Evolutionary conservation across 2,113 vertebrate species (phyloP), one percentile per base, ranked within the genome.

Genomic region (Nestor notabilis): DNA sequence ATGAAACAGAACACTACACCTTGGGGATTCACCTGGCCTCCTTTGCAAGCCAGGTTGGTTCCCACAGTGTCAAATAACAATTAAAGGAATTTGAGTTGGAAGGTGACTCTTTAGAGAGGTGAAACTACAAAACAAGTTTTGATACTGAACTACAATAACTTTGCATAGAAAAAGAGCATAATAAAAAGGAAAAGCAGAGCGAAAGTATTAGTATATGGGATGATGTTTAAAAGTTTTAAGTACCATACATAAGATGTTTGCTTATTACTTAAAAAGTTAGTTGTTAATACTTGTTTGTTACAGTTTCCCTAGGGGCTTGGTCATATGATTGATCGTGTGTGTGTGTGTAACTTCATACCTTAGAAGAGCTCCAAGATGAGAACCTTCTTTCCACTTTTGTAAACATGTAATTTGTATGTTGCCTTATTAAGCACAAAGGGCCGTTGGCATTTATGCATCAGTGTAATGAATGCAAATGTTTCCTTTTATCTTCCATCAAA

Each of bases 11-110:
- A 71, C 91, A 78, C 84, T 88, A 94, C 98, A 98, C 98, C 98
- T 98, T 96, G 80, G 97, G 98, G 98, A 98, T 91, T 98, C 96
- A 96, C 97, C 95, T 98, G 98, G 94, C 98, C 97, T 98, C 92
- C 80, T 98, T 98, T 85, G 69, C 94, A 96, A 97, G 89, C 93
- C 96, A 97, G 96, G 91, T 91, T 90, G 90, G 65, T 95, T 98
- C 98, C 96, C 88, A 94, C 80, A 92, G 97, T 92, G 96, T 95
- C 56, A 60, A 95, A 93, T 92, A 91, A 97, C 96, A 97, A 96
- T 98, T 97, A 97, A 96, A 96, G 81, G 87, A 95, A 82, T 69
- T 94, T 23, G 90, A n/a, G 71, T 83, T 96, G 97, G 96, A 98
- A 98, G 97, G 97, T 98, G 95, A 97, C 90, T 97, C 65, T 93